Evolutionary conservation across 1,140 invertebrate genomes (phyloP), one percentile per base, ranked within the genome.

Genomic region (Brachionus sp.): DNA sequence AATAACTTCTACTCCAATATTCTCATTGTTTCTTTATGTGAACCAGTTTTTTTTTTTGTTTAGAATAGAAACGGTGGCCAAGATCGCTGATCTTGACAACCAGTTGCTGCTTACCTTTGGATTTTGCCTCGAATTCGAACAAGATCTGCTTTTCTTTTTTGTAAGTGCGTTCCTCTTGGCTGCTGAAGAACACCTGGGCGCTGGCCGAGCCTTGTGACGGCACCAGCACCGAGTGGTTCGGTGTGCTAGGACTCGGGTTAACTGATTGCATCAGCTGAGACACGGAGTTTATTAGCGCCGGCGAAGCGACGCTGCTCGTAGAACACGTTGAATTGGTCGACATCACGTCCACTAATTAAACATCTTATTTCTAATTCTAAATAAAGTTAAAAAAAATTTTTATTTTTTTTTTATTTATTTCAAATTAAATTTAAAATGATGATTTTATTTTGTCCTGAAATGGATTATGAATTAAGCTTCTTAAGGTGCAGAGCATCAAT

Each of bases 131-230:
- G 39, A 82, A 82, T 53, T 82, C 80, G 37, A 70, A 3, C 39
- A 82, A 19, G 35, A 82, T 82, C 37, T 82, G 80, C 50, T 82
- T 82, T 44, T 82, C 80, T 70, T 82, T 82, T 29, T 82, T 82
- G 57, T 82, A 82, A 16, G 66, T 23, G 46, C 66, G 64, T 44
- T 68, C 80, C 29, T 80, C 77, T 39, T 80, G 77, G 13, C 44
- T 75, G n/a, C 19, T 75, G 25, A 75, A 75, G 23, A 75, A 75
- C 3, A 75, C 42, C 44, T 75, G 70, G 7, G 70, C 23, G 25
- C 29, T 73, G 25, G 19, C 10, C 16, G 12, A 12, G 23, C 29
- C 25, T 5, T 68, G 64, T 68, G 64, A 10, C 10, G 66, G 35
- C 37, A 39, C 6, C 16, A 39, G 66, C 16, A 39, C 37, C 37